Evolutionary conservation across 2,797 vertebrate species (phyloP), one percentile per base, ranked within the genome.

Genomic region (Yasuhikotakia modesta): DNA sequence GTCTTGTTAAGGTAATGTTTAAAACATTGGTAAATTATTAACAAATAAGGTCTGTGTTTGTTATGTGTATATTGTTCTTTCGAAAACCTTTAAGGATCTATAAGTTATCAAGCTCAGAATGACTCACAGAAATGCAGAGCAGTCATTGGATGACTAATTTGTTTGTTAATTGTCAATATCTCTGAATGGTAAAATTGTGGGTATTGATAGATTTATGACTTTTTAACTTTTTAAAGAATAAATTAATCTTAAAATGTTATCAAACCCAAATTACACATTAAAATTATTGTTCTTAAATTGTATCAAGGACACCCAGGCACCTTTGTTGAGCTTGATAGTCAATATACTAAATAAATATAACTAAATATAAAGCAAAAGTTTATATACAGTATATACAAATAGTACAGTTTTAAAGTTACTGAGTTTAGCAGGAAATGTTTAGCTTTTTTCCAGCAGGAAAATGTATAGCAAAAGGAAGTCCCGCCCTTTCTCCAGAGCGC

Each of bases 1-100:
- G 16, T 50, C 50, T 58, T 78, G 70, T 64, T 57, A 70, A 24
- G 48, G 58, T 45, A 69, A 39, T 13, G 12, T 50, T 57, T 24
- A 12, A 50, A 43, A 46, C 32, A 61, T 73, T 79, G 86, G 85
- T 76, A 82, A 86, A 84, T 82, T 48, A 30, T 72, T 84, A 82
- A 83, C 50, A 76, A 61, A 71, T 52, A 78, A 81, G 76, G 76
- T 46, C 66, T 48, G 70, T 78, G 82, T 86, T 86, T 85, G n/a
- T n/a, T n/a, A n/a, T n/a, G n/a, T n/a, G n/a, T n/a, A n/a, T n/a
- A n/a, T n/a, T n/a, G n/a, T n/a, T n/a, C n/a, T n/a, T n/a, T n/a
- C n/a, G n/a, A n/a, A n/a, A n/a, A n/a, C n/a, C n/a, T n/a, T n/a
- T n/a, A n/a, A n/a, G n/a, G n/a, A n/a, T n/a, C n/a, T n/a, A n/a